Evolutionary conservation across 2,888 invertebrate genomes (phyloP).

Genomic region (Drosophila hamatofila): DNA sequence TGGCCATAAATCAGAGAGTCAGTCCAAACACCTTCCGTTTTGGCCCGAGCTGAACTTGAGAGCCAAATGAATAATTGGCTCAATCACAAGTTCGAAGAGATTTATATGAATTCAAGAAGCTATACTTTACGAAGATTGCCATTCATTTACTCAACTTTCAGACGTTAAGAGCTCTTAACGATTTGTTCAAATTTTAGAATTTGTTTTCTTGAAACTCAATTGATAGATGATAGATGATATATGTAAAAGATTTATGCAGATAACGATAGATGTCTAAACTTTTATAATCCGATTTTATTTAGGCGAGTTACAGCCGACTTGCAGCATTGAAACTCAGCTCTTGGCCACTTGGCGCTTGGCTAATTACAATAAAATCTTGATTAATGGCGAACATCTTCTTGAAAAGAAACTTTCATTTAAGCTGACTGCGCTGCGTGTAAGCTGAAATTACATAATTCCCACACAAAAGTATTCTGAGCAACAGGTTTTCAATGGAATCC

Average conservation of each 20-base stretch:
- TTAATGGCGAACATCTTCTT: slow-evolving; percentile 28
- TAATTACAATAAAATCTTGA: slow-evolving; percentile 31
- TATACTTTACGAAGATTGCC: not conserved
- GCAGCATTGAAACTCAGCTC: not conserved
- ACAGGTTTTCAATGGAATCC: slow-evolving; percentile 66
- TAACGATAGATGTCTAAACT: not conserved
- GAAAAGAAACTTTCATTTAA: slow-evolving; percentile 41
- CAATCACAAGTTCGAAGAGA: slow-evolving; percentile 29
- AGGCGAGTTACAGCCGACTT: too few relatives aligned
- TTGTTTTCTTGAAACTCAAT: not conserved
- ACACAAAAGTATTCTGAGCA: slow-evolving; percentile 61
- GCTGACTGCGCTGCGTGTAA: slow-evolving; percentile 39
- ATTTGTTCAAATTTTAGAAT: not conserved
- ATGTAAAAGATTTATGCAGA: not conserved
- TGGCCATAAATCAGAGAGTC: slow-evolving; percentile 51
- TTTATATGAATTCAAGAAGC: not conserved
- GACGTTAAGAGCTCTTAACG: not conserved
- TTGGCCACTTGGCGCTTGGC: slow-evolving; percentile 36
- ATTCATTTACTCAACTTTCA: not conserved
- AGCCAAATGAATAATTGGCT: slow-evolving; percentile 56
- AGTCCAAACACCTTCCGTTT: slow-evolving; percentile 60
- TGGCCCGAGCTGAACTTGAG: slow-evolving; percentile 45
- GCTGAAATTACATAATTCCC: slow-evolving; percentile 64
- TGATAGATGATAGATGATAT: not conserved
- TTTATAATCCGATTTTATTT: not conserved